phyloP scores from a whole-genome alignment of 2,113 vertebrate species.

The Empidonax alnorum region DNA sequence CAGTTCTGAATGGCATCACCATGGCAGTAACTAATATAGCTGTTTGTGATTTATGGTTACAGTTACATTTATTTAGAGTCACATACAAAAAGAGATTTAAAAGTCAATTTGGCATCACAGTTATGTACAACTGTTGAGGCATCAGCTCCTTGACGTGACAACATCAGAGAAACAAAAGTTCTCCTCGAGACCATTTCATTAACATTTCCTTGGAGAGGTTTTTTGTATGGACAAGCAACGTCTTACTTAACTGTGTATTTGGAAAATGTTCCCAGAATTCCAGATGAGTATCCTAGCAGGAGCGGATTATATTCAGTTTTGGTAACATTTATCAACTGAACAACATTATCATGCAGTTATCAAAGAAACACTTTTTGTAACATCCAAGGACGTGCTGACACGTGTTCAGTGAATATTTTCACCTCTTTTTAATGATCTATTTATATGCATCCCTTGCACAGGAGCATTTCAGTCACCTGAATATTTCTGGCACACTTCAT shows the following conservation, averaged over 20 bases:
- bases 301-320: background rate
- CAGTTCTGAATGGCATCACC: background rate
- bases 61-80: background rate
- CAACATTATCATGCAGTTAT: background rate
- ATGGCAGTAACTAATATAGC: background rate
- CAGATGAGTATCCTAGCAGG: background rate
- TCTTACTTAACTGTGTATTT: background rate
- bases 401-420: background rate
- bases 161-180: background rate
- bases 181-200: background rate
- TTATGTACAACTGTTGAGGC: background rate
- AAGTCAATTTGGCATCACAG: background rate
- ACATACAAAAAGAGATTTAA: background rate
- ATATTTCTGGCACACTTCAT: background rate
- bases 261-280: background rate
- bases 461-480: background rate
- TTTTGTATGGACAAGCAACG: background rate
- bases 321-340: background rate
- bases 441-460: background rate
- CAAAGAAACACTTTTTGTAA: background rate
- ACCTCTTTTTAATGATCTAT: background rate
- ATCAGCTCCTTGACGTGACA: background rate
- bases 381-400: background rate
- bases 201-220: background rate
- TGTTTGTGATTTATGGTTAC: background rate